A percentile compares a stretch with the other conserved stretches of the same genome.
Evolutionary conservation across 2,113 vertebrate species (phyloP).

Genomic region (Colius striatus): DNA sequence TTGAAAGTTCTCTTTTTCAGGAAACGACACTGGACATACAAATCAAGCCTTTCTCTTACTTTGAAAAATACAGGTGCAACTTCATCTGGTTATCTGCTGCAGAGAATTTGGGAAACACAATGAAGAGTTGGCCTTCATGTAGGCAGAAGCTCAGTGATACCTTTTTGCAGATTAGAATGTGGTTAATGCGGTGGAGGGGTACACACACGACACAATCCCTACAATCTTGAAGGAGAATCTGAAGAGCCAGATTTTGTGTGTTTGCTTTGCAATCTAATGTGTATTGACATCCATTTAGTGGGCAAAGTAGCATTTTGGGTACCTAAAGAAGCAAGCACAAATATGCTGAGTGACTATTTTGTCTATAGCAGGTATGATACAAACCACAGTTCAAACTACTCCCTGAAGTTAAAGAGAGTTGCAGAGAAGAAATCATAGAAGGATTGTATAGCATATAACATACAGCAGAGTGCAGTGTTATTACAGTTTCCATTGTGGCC

Average conservation of each 20-base stretch:
- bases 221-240: background rate
- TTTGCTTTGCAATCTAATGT: background rate
- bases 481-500: conserved; percentile 26
- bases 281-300: background rate
- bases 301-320: background rate
- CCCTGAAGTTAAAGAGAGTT: background rate
- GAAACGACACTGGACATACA: background rate
- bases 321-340: background rate
- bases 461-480: conserved; percentile 68
- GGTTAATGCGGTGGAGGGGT: background rate
- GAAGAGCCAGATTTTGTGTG: rapidly evolving
- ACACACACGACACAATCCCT: too few relatives aligned
- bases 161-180: background rate
- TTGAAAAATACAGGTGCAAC: background rate
- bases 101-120: background rate
- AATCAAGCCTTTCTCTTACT: background rate
- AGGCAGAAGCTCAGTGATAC: background rate
- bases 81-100: background rate
- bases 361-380: background rate
- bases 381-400: background rate
- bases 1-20: background rate
- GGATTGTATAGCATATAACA: background rate
- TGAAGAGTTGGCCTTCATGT: background rate
- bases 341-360: background rate
- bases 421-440: background rate